These are phyloP conservation scores for Bolinopsis microptera DNA, from an alignment of 37 sponge, comb jelly and placozoan species.

Conservation along the genomic window DNA sequence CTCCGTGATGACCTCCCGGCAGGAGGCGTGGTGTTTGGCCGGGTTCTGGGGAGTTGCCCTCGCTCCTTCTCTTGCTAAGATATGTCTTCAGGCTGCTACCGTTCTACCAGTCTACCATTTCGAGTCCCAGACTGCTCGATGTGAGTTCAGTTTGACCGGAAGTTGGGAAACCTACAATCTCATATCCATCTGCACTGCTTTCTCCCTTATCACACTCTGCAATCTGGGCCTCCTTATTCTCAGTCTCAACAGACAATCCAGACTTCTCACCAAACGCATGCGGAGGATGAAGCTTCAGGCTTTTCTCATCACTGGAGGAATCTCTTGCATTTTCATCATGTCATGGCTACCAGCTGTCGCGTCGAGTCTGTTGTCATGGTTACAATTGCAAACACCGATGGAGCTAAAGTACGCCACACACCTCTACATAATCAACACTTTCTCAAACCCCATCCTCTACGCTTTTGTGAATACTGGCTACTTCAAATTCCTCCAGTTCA, in stretches of 20 bases:
- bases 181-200: background rate
- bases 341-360: slow-evolving; percentile 26
- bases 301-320: slow-evolving; percentile 55
- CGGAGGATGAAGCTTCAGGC: slow-evolving; percentile 38
- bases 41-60: slow-evolving; percentile 48
- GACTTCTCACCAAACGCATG: slow-evolving; percentile 40
- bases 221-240: slow-evolving; percentile 58
- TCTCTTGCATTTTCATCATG: slow-evolving; percentile 15
- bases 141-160: background rate
- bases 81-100: background rate
- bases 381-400: background rate
- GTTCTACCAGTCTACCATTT: background rate
- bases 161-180: slow-evolving; percentile 27
- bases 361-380: slow-evolving; percentile 24
- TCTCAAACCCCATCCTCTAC: slow-evolving; percentile 51
- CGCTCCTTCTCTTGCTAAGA: slow-evolving; percentile 27
- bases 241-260: slow-evolving; percentile 4
- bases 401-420: slow-evolving; percentile 31
- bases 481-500: slow-evolving; percentile 39
- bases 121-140: background rate
- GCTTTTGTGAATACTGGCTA: slow-evolving; percentile 28
- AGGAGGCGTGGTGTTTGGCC: slow-evolving; percentile 48
- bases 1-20: background rate
- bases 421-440: slow-evolving; percentile 57
- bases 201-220: slow-evolving; percentile 34